These are phyloP conservation scores for Spondyliosoma cantharus DNA, from an alignment of 2,797 vertebrate species.

Conservation along the genomic window DNA sequence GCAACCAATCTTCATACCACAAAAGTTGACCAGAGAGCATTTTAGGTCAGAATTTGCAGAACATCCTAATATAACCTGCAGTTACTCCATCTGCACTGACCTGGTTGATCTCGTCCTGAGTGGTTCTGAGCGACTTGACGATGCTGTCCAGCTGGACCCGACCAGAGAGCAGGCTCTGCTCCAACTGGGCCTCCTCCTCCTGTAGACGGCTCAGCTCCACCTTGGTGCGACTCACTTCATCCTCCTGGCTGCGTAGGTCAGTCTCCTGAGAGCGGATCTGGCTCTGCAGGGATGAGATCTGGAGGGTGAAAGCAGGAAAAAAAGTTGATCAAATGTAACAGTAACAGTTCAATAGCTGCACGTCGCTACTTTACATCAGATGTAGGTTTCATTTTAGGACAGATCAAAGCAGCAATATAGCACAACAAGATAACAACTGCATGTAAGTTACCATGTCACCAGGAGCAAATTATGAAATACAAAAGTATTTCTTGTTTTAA, in stretches of 20 bases:
- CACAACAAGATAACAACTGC: not conserved
- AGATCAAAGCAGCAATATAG: not conserved
- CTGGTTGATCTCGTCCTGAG: constrained; percentile 97
- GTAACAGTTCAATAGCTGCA: not conserved
- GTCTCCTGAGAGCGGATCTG: constrained; percentile 95
- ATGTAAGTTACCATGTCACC: constrained; percentile 1
- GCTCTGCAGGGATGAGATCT: constrained; percentile 94
- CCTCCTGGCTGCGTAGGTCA: constrained; percentile 90
- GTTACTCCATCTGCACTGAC: constrained; percentile 73
- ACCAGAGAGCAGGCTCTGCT: constrained; percentile 92
- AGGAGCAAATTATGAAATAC: not conserved
- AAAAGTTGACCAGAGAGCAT: not conserved
- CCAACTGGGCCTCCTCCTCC: constrained; percentile 93
- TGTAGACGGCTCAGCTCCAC: constrained; percentile 90
- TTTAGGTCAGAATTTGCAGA: not conserved
- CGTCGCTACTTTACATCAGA: not conserved
- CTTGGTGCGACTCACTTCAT: constrained; percentile 90
- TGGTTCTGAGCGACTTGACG: constrained; percentile 92
- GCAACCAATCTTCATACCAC: not conserved
- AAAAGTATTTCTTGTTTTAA: not conserved
- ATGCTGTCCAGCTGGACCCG: constrained; percentile 94
- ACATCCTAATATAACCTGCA: constrained; percentile 21
- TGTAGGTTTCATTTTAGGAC: not conserved
- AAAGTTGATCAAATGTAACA: not conserved
- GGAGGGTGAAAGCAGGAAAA: constrained; percentile 20